A percentile compares a stretch with the other conserved stretches of the same genome.
phyloP scores from a whole-genome alignment of 2,888 invertebrate genomes.

The Scaptomyza polygonia region DNA sequence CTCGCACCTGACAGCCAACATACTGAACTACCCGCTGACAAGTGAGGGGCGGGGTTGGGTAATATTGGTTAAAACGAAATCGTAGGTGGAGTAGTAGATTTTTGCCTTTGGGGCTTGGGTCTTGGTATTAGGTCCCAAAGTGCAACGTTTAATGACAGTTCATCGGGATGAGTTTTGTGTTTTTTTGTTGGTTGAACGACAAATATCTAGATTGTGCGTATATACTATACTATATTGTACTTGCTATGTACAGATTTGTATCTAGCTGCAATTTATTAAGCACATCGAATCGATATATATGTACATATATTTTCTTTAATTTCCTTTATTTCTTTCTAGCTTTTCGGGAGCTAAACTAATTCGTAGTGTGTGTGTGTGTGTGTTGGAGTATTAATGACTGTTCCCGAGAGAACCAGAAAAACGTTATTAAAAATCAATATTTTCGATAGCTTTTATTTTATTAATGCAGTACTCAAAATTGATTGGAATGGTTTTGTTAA shows the following conservation, averaged over 20 bases:
- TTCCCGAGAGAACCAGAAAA: background rate
- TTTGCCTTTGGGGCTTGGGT: background rate
- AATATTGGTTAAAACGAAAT: background rate
- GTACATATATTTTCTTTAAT: background rate
- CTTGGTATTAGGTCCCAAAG: slow-evolving; percentile 1
- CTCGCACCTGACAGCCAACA: slow-evolving; percentile 55
- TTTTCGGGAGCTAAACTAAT: background rate
- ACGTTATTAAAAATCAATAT: slow-evolving; percentile 29
- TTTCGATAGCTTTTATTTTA: background rate
- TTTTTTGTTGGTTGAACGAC: too few relatives aligned
- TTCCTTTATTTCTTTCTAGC: background rate
- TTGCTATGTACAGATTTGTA: background rate
- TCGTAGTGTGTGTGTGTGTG: background rate
- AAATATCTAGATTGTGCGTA: slow-evolving; percentile 1
- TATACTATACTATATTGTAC: background rate
- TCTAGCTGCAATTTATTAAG: slow-evolving; percentile 44
- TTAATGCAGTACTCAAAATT: too few relatives aligned
- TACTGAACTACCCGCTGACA: slow-evolving; percentile 10
- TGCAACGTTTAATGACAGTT: slow-evolving; percentile 15
- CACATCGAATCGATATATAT: slow-evolving; percentile 14
- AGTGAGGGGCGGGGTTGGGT: slow-evolving; percentile 10
- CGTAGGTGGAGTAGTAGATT: background rate
- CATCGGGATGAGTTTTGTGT: too few relatives aligned
- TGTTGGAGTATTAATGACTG: slow-evolving; percentile 2
- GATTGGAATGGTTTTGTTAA: too few relatives aligned